phyloP scores from a whole-genome alignment of 2,888 invertebrate species.

The Nemurella pictetii region DNA sequence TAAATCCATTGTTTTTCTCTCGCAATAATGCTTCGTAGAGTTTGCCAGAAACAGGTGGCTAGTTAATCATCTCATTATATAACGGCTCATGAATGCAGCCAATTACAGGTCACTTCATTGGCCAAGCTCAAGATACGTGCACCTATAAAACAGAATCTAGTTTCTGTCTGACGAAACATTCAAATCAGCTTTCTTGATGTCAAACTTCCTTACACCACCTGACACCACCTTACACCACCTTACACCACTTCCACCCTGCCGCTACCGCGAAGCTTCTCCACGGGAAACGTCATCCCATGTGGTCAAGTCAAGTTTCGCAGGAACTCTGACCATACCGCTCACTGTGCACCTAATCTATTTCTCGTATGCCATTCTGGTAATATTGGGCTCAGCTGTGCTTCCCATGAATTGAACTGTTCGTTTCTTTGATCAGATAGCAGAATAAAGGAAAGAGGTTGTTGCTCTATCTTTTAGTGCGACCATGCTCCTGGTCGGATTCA shows the following conservation, averaged over 20 bases:
- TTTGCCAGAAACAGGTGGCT: background rate
- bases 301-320: background rate
- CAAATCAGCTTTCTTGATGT: background rate
- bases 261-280: background rate
- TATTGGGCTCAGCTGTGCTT: background rate
- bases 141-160: background rate
- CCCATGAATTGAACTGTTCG: slow-evolving; percentile 16
- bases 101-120: background rate
- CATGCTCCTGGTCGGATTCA: slow-evolving; percentile 29
- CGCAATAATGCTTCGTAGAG: background rate
- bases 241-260: too few relatives aligned
- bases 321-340: background rate
- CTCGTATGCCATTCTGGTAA: background rate
- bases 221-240: too few relatives aligned
- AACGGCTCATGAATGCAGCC: background rate
- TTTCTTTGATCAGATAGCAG: slow-evolving; percentile 18
- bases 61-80: background rate
- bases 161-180: background rate
- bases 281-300: background rate
- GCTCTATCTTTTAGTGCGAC: background rate
- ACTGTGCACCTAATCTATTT: background rate
- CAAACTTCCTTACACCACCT: too few relatives aligned
- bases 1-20: background rate
- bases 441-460: background rate
- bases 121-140: background rate